Evolutionary conservation across 1,140 invertebrate genomes (phyloP).

Genomic region (Hylyphantes graminicola): DNA sequence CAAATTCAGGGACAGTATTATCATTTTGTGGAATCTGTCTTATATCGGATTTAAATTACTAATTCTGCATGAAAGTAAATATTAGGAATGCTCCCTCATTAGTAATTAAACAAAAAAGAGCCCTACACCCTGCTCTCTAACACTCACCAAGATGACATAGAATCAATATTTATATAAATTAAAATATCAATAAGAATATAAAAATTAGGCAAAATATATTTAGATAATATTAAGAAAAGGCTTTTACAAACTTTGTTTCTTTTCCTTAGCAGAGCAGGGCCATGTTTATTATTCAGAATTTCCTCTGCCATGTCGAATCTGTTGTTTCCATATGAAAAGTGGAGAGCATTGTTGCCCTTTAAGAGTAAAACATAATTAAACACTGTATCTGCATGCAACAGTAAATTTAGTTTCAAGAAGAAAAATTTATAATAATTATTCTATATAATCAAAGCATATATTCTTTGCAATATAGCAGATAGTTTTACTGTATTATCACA

Average conservation of each 20-base stretch:
- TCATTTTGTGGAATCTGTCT: too few species aligned
- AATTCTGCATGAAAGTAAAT: too few species aligned
- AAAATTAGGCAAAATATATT: too few species aligned
- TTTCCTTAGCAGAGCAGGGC: neutral
- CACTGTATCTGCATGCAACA: neutral
- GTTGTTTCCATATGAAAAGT: constrained; percentile 16
- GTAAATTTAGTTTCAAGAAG: neutral
- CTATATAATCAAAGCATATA: neutral
- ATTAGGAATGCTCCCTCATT: too few species aligned
- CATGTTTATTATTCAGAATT: neutral
- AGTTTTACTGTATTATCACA: neutral
- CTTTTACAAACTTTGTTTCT: constrained; percentile 9
- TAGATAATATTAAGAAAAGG: neutral
- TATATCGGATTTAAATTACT: too few species aligned
- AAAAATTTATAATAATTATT: neutral
- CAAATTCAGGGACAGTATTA: too few species aligned
- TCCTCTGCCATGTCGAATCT: constrained; percentile 16
- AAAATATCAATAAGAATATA: too few species aligned
- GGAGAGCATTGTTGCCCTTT: constrained; percentile 15
- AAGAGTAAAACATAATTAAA: neutral
- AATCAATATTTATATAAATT: too few species aligned
- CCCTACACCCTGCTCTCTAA: too few species aligned
- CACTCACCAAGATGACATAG: too few species aligned
- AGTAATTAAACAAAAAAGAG: too few species aligned
- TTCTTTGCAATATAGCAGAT: neutral